Base-by-base conservation (phyloP, 1,140 invertebrate species). In the Potamilus streckersoni region DNA sequence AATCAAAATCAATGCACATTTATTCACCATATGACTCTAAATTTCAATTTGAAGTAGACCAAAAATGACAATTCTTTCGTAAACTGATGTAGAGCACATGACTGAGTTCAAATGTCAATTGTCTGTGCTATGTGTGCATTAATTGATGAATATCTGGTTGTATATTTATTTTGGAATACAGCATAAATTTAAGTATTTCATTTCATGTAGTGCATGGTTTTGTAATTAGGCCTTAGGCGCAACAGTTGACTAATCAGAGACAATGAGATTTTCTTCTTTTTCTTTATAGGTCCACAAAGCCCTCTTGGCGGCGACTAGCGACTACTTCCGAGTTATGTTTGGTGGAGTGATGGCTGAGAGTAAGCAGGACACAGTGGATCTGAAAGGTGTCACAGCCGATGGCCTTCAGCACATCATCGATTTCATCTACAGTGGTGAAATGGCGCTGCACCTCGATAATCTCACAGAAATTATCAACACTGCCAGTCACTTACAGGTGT, bases 391-490 rank as follows among this genome's bases (percentile, higher is more conserved):
- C 23, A 93, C 94, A 74, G 92, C 94, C 65, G 91, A 94, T 73
- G 94, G 95, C 78, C 91, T 97, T 69, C 92, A 94, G 69, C 92
- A 93, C 79, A 91, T 97, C 2, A 92, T 97, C 62, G 94, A 96
- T 82, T 98, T 97, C 88, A 96, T 97, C 85, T 98, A 98, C 87
- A 95, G 95, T 84, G 96, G 96, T 17, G 84, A 88, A 69, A 83
- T 89, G 81, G 79, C 79, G 13, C 80, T 89, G 14, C 80, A 85
- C 20, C 78, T 80, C 27, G 87, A 88, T 59, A 89, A 88, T 73
- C 82, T 89, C 31, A 87, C 84, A 6, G 88, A 89, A 71, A 83
- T 89, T 14, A 84, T 89, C 73, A 86, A 89, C 79, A 87, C 88
- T 14, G 88, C 87, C 65, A 89, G 86, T 80, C 87, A 89, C 74